Conservation (phyloP, 2,888 invertebrate genomes). For the Heliconius cydno region DNA sequence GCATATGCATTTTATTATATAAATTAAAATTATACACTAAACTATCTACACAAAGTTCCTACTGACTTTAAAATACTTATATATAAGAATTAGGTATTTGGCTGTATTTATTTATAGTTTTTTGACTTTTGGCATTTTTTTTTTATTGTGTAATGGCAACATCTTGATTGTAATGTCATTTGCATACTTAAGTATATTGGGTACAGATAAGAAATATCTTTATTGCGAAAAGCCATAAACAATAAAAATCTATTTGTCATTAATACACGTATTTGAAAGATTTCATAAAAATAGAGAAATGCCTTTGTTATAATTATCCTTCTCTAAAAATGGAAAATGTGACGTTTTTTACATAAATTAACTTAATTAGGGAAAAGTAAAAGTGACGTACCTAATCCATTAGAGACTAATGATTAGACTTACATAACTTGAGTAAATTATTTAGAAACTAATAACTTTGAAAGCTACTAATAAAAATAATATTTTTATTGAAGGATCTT, state of each 20-base stretch:
- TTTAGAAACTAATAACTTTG: background rate
- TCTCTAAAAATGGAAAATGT: background rate
- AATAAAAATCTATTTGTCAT: background rate
- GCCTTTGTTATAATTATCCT: no score
- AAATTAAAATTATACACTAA: slow-evolving; percentile 9
- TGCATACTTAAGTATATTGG: no score
- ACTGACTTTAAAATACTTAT: background rate
- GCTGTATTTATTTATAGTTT: slow-evolving; percentile 27
- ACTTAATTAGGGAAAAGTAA: background rate
- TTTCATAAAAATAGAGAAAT: no score
- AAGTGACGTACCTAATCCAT: background rate
- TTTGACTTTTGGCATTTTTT: slow-evolving; percentile 15
- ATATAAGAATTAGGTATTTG: background rate
- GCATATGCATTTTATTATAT: background rate
- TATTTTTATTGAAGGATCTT: background rate
- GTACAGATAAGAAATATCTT: background rate
- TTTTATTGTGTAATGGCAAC: slow-evolving; percentile 20
- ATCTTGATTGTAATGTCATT: slow-evolving; percentile 15
- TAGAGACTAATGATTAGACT: background rate
- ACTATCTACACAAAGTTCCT: background rate
- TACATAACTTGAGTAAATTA: background rate
- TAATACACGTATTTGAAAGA: no score
- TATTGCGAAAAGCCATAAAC: background rate
- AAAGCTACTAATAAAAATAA: background rate
- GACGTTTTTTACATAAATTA: background rate